These are phyloP conservation scores for Alloplasta piceator DNA, from an alignment of 2,888 invertebrate genomes.

Conservation along the genomic window DNA sequence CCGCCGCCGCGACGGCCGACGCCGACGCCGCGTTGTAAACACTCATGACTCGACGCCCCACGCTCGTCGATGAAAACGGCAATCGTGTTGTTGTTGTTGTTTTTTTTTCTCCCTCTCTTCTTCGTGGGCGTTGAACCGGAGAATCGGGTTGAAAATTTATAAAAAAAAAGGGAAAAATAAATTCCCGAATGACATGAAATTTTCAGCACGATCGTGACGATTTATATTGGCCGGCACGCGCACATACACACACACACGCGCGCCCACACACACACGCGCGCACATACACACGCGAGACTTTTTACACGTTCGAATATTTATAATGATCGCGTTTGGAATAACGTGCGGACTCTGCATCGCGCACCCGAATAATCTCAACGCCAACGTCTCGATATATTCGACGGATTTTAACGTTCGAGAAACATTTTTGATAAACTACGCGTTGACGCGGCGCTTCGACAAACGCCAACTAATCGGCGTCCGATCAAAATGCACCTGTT, in stretches of 20 bases:
- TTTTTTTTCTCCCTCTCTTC: not conserved
- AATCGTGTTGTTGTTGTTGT: not conserved
- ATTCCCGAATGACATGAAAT: no score
- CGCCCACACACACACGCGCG: no score
- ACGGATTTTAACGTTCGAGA: conserved; percentile 11
- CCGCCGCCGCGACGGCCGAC: conserved; percentile 79
- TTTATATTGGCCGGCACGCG: conserved; percentile 29
- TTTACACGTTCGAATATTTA: conserved; percentile 22
- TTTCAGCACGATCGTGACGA: not conserved
- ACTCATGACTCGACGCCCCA: conserved; percentile 68
- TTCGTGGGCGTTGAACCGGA: not conserved
- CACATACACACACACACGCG: not conserved
- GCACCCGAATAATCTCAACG: conserved; percentile 16
- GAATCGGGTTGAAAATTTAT: not conserved
- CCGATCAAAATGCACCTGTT: conserved; percentile 73
- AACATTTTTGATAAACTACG: conserved; percentile 29
- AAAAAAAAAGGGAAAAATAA: no score
- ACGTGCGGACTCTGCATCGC: conserved; percentile 12
- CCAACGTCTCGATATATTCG: conserved; percentile 32
- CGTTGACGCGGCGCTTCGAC: conserved; percentile 52
- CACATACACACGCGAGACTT: conserved; percentile 5
- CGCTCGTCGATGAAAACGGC: no score
- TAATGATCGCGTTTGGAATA: conserved; percentile 35
- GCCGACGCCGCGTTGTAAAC: conserved; percentile 72
- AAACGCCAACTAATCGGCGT: conserved; percentile 69